Evolutionary conservation across 2,888 invertebrate species (phyloP).

Genomic region (Aplocera efformata): DNA sequence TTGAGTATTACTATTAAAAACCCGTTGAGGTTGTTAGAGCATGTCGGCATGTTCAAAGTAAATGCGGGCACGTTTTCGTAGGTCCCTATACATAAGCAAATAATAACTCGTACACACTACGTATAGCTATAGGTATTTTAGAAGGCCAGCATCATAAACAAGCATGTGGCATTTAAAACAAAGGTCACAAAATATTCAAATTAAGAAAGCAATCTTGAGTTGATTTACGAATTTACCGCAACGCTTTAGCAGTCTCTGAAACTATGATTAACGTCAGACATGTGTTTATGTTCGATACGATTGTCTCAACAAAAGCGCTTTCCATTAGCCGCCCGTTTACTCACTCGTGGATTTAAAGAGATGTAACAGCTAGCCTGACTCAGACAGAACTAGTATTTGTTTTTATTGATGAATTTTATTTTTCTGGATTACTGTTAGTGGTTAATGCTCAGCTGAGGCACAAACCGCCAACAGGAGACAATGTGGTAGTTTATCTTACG

Average conservation of each 20-base stretch:
- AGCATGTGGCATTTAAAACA: constrained; percentile 11
- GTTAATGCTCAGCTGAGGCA: constrained; percentile 11
- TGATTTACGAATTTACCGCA: neutral
- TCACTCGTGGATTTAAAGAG: constrained; percentile 15
- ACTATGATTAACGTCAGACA: constrained; percentile 11
- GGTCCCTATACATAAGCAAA: constrained; percentile 1
- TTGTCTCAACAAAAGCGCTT: constrained; percentile 18
- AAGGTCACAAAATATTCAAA: constrained; percentile 14
- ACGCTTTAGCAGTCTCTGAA: constrained; percentile 4
- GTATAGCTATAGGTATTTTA: constrained; percentile 5
- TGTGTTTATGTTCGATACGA: constrained; percentile 5
- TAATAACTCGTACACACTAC: neutral
- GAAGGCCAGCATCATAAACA: constrained; percentile 12
- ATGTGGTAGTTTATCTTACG: constrained; percentile 13
- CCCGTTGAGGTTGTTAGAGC: too few relatives aligned
- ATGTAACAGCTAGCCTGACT: constrained; percentile 21
- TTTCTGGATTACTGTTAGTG: too few relatives aligned
- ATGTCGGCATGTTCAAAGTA: neutral
- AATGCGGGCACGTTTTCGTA: constrained; percentile 7
- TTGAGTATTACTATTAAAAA: too few relatives aligned
- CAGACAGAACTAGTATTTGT: too few relatives aligned
- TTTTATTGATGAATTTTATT: too few relatives aligned
- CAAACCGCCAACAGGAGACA: constrained; percentile 9
- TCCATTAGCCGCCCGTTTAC: constrained; percentile 21
- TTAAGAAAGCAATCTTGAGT: constrained; percentile 5